Evolutionary conservation across 2,888 invertebrate genomes (phyloP).

Genomic region (Eilema griseolum): DNA sequence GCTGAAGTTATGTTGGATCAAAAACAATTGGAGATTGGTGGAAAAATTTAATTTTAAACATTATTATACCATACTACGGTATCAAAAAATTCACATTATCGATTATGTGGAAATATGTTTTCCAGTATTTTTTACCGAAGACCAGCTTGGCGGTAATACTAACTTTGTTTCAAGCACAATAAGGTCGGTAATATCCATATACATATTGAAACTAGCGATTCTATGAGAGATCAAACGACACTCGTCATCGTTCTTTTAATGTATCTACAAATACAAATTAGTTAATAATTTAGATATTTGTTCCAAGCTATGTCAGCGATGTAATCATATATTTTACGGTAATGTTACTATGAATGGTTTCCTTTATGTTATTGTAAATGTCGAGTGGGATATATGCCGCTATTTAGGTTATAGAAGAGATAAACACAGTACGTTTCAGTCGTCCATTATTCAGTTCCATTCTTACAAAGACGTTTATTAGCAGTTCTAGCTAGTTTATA

Average conservation of each 20-base stretch:
- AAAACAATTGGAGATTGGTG: too few relatives aligned
- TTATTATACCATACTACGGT: constrained; percentile 7
- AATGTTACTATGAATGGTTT: not conserved
- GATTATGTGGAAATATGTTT: constrained; percentile 16
- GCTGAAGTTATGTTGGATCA: too few relatives aligned
- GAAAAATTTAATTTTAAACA: not conserved
- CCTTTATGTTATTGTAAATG: not conserved
- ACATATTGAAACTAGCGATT: not conserved
- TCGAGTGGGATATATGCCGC: not conserved
- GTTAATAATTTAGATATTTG: constrained; percentile 2
- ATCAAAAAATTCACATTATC: constrained; percentile 11
- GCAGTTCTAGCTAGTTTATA: not conserved
- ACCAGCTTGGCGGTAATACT: not conserved
- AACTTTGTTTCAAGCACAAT: not conserved
- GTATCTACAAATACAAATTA: not conserved
- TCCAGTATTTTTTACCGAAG: not conserved
- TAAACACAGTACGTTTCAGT: not conserved
- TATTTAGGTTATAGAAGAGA: not conserved
- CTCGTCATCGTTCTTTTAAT: not conserved
- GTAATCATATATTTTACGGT: not conserved
- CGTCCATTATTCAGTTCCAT: not conserved
- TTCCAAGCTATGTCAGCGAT: not conserved
- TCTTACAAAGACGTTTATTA: constrained; percentile 1
- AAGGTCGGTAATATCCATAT: not conserved
- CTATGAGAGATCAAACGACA: not conserved